Conservation (phyloP, 2,113 vertebrate species). For the Amphiprion ocellaris region DNA sequence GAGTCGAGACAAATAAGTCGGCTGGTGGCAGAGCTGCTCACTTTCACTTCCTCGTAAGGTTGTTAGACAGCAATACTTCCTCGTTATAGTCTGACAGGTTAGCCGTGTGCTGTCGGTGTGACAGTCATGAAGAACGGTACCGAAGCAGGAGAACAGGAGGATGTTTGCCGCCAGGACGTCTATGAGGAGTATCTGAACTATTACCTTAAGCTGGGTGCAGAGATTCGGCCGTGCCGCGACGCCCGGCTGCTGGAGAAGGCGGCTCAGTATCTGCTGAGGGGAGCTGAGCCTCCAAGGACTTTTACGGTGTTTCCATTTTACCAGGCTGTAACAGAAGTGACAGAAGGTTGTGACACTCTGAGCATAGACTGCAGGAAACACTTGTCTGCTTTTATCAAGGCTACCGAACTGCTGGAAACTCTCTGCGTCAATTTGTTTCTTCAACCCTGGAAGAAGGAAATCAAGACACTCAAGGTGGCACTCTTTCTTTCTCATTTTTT, state of each 20-base stretch:
- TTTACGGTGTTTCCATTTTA: slow-evolving; percentile 72
- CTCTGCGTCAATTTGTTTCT: slow-evolving; percentile 80
- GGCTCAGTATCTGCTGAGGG: slow-evolving; percentile 50
- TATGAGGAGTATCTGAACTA: slow-evolving; percentile 61
- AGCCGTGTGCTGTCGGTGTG: no score
- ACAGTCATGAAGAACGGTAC: slow-evolving; percentile 65
- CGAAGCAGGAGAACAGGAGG: slow-evolving; percentile 19
- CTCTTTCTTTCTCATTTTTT: no score
- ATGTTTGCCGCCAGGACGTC: slow-evolving; percentile 42
- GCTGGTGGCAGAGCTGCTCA: not conserved
- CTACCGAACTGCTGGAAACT: slow-evolving; percentile 78
- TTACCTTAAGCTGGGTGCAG: slow-evolving; percentile 18
- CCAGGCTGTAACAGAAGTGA: slow-evolving; percentile 23
- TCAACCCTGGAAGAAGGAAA: slow-evolving; percentile 84
- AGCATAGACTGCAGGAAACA: slow-evolving; percentile 22
- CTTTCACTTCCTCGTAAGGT: slow-evolving; percentile 64
- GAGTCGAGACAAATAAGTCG: no score
- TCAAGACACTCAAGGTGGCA: slow-evolving; percentile 77
- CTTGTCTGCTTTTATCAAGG: slow-evolving; percentile 62
- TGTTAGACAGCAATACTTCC: slow-evolving; percentile 39
- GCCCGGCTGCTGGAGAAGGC: slow-evolving; percentile 40
- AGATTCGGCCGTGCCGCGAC: slow-evolving; percentile 48
- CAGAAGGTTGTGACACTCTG: not conserved
- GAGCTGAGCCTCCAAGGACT: slow-evolving; percentile 5
- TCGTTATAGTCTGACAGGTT: slow-evolving; percentile 1